A percentile compares a stretch with the other conserved stretches of the same genome.
Conservation (phyloP, 2,888 invertebrate genomes). For the Cataglyphis livida region DNA sequence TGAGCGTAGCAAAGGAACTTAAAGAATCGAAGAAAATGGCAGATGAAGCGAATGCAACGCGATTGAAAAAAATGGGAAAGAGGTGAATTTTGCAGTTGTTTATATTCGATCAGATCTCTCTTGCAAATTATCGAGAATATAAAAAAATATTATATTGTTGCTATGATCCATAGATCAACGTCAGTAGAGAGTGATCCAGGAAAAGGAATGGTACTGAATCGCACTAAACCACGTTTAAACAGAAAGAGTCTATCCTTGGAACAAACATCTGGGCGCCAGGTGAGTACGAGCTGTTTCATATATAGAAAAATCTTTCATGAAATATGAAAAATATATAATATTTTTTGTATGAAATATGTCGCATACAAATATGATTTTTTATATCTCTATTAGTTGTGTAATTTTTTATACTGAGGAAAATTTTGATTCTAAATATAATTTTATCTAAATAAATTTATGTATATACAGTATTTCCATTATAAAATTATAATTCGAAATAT, state of each 20-base stretch:
- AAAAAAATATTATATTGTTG: neutral
- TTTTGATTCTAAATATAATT: neutral
- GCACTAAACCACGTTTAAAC: constrained; percentile 88
- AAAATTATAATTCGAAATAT: neutral
- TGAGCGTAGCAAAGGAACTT: constrained; percentile 83
- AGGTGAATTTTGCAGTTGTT: constrained; percentile 72
- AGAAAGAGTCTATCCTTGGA: constrained; percentile 91
- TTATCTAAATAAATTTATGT: constrained; percentile 1
- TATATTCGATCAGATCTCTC: neutral
- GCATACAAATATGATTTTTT: neutral
- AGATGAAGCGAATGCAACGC: constrained; percentile 77
- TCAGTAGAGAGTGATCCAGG: constrained; percentile 88
- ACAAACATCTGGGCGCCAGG: constrained; percentile 86
- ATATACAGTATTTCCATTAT: neutral
- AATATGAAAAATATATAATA: neutral
- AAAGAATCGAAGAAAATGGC: constrained; percentile 82
- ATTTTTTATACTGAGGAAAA: neutral
- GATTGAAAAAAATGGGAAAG: constrained; percentile 82
- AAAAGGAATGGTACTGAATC: constrained; percentile 82
- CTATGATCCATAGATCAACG: constrained; percentile 86
- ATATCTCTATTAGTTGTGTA: neutral
- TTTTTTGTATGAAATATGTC: neutral
- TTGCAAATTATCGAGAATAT: neutral
- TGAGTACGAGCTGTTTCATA: constrained; percentile 50
- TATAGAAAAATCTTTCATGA: neutral